A percentile compares a stretch with the other conserved stretches of the same genome.
These are phyloP conservation scores for Lycaon pictus DNA, from an alignment of 2,113 vertebrate species.

Conservation along the genomic window DNA sequence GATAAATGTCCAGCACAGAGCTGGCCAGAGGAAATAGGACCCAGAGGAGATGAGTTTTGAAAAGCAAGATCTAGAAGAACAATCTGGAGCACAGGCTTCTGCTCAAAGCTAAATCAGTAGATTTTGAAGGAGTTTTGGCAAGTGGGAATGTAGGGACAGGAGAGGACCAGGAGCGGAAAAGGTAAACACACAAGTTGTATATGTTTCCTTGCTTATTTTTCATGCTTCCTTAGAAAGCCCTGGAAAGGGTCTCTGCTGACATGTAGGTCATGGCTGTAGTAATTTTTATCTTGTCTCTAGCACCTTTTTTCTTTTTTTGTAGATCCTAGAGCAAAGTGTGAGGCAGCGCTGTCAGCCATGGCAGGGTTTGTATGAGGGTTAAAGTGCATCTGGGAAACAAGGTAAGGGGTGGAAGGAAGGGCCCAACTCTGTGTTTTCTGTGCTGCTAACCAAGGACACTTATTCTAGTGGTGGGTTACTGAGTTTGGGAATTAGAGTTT, in stretches of 20 bases:
- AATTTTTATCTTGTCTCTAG: too few species aligned
- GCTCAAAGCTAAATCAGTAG: background rate
- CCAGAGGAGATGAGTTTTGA: background rate
- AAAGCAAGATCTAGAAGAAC: background rate
- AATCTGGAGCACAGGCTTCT: background rate
- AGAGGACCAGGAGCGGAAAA: background rate
- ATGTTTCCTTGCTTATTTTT: background rate
- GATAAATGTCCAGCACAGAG: background rate
- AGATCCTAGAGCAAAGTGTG: background rate
- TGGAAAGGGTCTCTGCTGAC: too few species aligned
- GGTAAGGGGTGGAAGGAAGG: background rate
- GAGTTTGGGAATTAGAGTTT: background rate
- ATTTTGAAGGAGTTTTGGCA: background rate
- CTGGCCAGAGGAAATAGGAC: too few species aligned
- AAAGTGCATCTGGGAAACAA: background rate
- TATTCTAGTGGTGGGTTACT: background rate
- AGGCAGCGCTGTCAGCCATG: background rate
- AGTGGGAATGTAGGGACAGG: background rate
- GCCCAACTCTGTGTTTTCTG: background rate
- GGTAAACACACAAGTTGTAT: background rate
- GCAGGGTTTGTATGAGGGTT: background rate
- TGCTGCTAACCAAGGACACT: background rate
- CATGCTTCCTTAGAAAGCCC: background rate
- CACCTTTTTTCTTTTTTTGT: background rate
- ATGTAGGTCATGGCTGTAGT: accelerated